phyloP scores from a whole-genome alignment of 2,113 vertebrate species.

The Pedionomus torquatus region DNA sequence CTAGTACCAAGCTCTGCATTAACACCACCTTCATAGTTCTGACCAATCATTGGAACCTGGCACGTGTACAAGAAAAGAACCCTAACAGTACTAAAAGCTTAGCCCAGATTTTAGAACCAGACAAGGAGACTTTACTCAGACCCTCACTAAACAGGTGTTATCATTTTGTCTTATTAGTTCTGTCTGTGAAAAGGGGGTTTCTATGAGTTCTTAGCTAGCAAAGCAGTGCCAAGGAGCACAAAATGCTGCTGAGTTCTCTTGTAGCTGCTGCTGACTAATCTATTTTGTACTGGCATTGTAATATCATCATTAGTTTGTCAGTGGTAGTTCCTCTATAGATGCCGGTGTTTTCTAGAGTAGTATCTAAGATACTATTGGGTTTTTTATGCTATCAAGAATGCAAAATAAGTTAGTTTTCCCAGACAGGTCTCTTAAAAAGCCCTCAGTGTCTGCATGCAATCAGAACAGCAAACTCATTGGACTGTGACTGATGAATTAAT shows the following conservation, averaged over 20 bases:
- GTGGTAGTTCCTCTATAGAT: neutral
- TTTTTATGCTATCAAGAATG: neutral
- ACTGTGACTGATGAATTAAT: neutral
- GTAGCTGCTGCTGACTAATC: neutral
- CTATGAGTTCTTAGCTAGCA: neutral
- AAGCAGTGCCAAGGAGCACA: neutral
- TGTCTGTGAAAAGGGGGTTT: neutral
- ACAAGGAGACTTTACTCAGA: neutral
- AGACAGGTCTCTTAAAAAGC: neutral
- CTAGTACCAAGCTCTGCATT: neutral
- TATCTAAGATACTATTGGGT: neutral
- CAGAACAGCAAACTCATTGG: neutral
- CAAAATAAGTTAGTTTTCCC: neutral
- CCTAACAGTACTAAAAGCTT: neutral
- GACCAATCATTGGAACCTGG: neutral
- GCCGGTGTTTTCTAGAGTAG: neutral
- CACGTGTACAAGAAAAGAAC: neutral
- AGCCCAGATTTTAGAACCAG: neutral
- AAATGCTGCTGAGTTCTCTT: neutral
- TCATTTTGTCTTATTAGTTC: neutral
- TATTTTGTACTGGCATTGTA: neutral
- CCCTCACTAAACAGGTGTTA: neutral
- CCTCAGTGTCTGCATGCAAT: neutral
- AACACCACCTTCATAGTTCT: neutral
- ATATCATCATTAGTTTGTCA: neutral